phyloP scores from a whole-genome alignment of 1,140 invertebrate species.

The Heterodera carotae region DNA sequence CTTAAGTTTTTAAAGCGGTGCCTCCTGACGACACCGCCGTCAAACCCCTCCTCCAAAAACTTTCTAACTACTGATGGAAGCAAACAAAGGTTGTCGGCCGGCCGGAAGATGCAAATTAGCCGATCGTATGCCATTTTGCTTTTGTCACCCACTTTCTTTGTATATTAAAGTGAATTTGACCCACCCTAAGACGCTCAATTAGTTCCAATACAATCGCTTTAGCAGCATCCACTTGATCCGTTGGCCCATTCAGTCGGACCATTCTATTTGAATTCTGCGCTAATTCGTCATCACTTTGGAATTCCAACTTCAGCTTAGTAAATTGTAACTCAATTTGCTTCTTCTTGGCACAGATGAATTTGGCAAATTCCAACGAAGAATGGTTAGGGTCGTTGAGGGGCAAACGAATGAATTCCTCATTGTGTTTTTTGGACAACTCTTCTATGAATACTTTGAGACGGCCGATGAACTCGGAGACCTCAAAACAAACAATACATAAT shows the following conservation, averaged over 20 bases:
- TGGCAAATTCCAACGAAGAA: background rate
- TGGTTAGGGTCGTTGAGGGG: background rate
- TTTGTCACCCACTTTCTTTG: too few relatives aligned
- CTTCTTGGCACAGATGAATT: background rate
- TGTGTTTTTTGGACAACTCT: background rate
- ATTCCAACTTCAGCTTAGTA: background rate
- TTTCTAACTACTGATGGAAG: too few relatives aligned
- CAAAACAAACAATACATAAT: background rate
- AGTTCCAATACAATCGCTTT: slow-evolving; percentile 29
- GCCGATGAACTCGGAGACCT: background rate
- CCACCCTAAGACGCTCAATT: slow-evolving; percentile 36
- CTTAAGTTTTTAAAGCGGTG: too few relatives aligned
- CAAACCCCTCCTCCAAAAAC: too few relatives aligned
- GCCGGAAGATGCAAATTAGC: too few relatives aligned
- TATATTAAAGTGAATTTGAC: too few relatives aligned
- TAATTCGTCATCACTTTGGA: background rate
- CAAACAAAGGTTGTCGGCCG: too few relatives aligned
- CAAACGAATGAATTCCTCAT: background rate
- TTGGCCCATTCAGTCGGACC: background rate
- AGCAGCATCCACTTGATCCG: slow-evolving; percentile 33
- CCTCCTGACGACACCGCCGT: too few relatives aligned
- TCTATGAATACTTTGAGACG: background rate
- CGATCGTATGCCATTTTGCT: too few relatives aligned
- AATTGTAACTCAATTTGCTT: background rate
- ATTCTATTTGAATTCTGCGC: background rate